Percentiles rank a stretch among this genome's conserved stretches.
Conservation (phyloP, 2,113 vertebrate species). For the Neolamprologus hecqui region DNA sequence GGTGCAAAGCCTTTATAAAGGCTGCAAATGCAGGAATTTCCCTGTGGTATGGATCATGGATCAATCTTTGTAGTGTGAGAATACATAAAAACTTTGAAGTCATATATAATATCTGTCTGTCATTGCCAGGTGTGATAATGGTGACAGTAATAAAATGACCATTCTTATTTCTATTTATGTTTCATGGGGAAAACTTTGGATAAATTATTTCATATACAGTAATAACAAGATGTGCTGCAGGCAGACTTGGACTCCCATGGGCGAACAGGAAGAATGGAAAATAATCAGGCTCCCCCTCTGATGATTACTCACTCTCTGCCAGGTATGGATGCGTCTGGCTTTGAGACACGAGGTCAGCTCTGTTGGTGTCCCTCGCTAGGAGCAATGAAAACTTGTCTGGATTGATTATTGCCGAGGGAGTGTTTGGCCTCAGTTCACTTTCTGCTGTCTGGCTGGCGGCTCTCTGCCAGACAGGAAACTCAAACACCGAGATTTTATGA, state of each 20-base stretch:
- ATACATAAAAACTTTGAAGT: neutral
- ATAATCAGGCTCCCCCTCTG: conserved; percentile 7
- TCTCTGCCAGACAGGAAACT: conserved; percentile 2
- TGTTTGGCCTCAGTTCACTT: conserved; percentile 33
- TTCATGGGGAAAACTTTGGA: neutral
- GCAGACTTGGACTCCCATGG: neutral
- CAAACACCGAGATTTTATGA: neutral
- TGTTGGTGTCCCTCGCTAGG: conserved; percentile 7
- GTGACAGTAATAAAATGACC: neutral
- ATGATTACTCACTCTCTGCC: conserved; percentile 22
- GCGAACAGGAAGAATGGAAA: neutral
- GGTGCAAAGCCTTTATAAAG: neutral
- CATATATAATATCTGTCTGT: neutral
- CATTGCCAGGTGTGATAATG: neutral
- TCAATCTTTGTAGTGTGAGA: neutral
- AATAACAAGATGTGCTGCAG: neutral
- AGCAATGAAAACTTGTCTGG: conserved; percentile 35
- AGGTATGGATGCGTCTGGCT: conserved; percentile 35
- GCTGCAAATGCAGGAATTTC: neutral
- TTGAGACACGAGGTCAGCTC: conserved; percentile 30
- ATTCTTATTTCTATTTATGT: neutral
- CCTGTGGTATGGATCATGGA: neutral
- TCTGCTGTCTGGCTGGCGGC: neutral
- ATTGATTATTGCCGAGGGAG: conserved; percentile 48
- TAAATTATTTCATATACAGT: neutral